Base-by-base conservation (phyloP, 2,888 invertebrate species). In the Panopea generosa region DNA sequence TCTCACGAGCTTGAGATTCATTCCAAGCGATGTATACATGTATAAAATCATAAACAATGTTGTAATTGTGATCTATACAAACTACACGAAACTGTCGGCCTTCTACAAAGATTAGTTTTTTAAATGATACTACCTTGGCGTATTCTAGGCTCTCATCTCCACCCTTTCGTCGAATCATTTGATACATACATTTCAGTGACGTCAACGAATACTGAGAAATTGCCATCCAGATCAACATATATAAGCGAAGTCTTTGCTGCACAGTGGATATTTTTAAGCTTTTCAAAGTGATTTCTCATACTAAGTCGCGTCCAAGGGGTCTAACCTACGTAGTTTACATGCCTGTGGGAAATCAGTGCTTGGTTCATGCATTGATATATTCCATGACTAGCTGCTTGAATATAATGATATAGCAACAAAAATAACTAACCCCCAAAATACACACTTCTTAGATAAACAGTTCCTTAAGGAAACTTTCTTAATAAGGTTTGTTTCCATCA, bases 181-280 rank as follows among this genome's bases (percentile, higher is more conserved):
- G 66, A 45, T 74, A 78, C 24, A 24, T 55, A 66, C 78, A 78
- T 60, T 47, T 65, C n/a, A 77, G 20, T 43, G 65, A 68, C 57
- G 68, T 68, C 63, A 74, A 20, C 11, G 63, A 47, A 65, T 69
- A 75, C 2, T 18, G 16, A 3, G 9, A 38, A 14, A 61, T 60
- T 26, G 67, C 52, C 9, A 61, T 56, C 20, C 4, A 33, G 33
- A 33, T 33, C 33, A 33, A 33, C 33, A 11, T 33, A 33, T 11
- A 33, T 33, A 11, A 33, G 33, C 33, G 33, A 33, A 7, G 33
- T 7, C 11, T 33, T 11, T 11, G 4, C 33, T 4, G 33, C 33
- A 11, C 33, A 33, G 6, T 33, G 33, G 4, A 33, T 33, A 11
- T 4, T 4, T 33, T 4, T 4, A 33, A 33, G 6, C 4, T 11